Evolutionary conservation across 37 sponge, comb jelly and placozoan species (phyloP).

Genomic region (Cladorhizidae sp.): DNA sequence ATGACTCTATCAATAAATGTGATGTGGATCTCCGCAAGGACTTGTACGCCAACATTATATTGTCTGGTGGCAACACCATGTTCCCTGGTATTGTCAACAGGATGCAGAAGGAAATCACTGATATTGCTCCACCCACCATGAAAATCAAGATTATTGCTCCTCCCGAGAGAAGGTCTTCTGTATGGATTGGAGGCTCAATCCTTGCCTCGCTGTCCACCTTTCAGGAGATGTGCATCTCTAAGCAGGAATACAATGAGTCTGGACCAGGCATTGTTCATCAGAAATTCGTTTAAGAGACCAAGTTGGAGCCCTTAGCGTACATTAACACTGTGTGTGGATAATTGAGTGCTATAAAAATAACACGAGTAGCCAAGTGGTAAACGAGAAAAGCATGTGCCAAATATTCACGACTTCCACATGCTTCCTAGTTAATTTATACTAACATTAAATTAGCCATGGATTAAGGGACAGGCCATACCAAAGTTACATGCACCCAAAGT

Average conservation of each 20-base stretch:
- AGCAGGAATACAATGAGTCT: constrained; percentile 98
- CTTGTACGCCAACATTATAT: constrained; percentile 96
- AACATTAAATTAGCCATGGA: too few relatives aligned
- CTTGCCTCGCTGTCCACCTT: constrained; percentile 97
- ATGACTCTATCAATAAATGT: constrained; percentile 99
- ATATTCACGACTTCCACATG: too few relatives aligned
- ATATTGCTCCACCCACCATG: constrained; percentile 97
- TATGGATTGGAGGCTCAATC: constrained; percentile 99
- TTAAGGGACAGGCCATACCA: too few relatives aligned
- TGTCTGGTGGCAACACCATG: constrained; percentile 99
- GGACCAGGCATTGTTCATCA: constrained; percentile 99
- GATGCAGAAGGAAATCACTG: constrained; percentile 99
- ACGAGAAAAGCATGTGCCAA: too few relatives aligned
- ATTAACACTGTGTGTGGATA: constrained; percentile 4
- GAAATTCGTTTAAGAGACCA: constrained; percentile 92
- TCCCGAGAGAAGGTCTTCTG: constrained; percentile 98
- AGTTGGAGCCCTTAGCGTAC: constrained; percentile 8
- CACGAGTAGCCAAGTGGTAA: too few relatives aligned
- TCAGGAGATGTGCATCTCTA: constrained; percentile 99
- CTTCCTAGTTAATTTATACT: too few relatives aligned
- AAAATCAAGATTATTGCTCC: constrained; percentile 99
- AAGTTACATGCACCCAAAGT: too few relatives aligned
- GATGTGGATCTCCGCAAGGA: constrained; percentile 98
- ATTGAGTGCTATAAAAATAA: constrained; percentile 2
- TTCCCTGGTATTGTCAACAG: constrained; percentile 97